Evolutionary conservation across 2,113 vertebrate genomes (phyloP), one percentile per base, ranked within the genome.

Genomic region (Rhabdornis inornatus): DNA sequence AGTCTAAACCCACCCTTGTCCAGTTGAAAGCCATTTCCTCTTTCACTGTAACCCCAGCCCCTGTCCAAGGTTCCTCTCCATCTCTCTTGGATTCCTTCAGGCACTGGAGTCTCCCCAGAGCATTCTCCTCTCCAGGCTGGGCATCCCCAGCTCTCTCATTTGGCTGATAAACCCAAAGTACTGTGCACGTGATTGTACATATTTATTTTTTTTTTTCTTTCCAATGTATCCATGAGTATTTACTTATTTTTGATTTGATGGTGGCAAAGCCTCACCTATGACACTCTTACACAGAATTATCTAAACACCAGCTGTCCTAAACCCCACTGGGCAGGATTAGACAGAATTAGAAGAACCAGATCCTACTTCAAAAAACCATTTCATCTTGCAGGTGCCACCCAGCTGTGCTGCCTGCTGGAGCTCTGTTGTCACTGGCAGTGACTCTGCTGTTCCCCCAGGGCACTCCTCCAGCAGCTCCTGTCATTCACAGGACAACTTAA

Each of bases 151-250:
- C n/a, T 15, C 45, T 53, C 53, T n/a, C 5, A 15, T 13, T 10
- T 35, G 39, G 7, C 22, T 45, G 39, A 42, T 4, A 70, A 84
- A 61, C 10, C 18, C n/a, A 2, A 83, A 72, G 18, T 7, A 39
- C 8, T 21, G 21, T 27, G 12, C 64, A 59, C 7, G 4, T 10
- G 7, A 50, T 0, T 15, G 14, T 1, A 35, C 13, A 21, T 1
- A 8, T 44, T 18, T 44, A 44, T 6, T 4, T 28, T 24, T 15
- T 2, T n/a, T n/a, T 11, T 42, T 16, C 13, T 44, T 71, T 9
- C 7, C 4, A 59, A 5, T 1, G 1, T 7, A 13, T 9, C n/a
- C 12, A 13, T 1, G 12, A 8, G 1, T 14, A 17, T 69, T 37
- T 6, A 27, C 5, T 13, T 25, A 22, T 13, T 47, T 39, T 39